Conservation (phyloP, 1,140 invertebrate genomes). For the Bombus soroeensis region DNA sequence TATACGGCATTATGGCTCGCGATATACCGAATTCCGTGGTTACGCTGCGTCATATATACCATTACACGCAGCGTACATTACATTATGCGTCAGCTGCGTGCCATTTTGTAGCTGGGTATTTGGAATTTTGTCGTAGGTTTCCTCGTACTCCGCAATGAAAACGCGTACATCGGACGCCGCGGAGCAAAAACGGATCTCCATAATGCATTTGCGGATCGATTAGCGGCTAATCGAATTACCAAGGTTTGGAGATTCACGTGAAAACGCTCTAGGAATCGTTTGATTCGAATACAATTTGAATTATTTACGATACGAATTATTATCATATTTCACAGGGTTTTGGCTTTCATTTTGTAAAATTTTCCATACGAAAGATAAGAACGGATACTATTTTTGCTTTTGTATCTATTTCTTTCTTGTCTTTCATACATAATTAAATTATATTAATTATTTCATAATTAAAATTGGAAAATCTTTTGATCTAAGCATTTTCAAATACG, state of each 20-base stretch:
- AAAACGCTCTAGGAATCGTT: not conserved
- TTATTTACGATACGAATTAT: not conserved
- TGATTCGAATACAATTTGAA: not conserved
- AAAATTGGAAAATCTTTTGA: too few relatives aligned
- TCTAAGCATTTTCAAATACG: not conserved
- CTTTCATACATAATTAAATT: too few relatives aligned
- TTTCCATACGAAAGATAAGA: not conserved
- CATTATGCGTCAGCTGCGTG: slow-evolving; percentile 48
- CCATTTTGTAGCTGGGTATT: slow-evolving; percentile 37
- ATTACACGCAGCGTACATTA: slow-evolving; percentile 37
- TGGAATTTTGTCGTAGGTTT: slow-evolving; percentile 36
- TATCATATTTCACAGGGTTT: not conserved
- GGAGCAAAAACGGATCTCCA: not conserved
- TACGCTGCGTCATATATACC: slow-evolving; percentile 38
- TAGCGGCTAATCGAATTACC: not conserved
- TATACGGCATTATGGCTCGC: slow-evolving; percentile 25
- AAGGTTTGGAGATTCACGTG: not conserved
- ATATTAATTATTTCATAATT: too few relatives aligned
- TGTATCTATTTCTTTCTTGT: not conserved
- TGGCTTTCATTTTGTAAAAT: not conserved
- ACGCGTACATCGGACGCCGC: not conserved
- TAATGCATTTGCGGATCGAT: slow-evolving; percentile 15
- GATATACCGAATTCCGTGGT: slow-evolving; percentile 50
- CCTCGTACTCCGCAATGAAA: not conserved
- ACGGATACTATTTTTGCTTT: too few relatives aligned